These are phyloP conservation scores for Panagrolaimus sp. DNA, from an alignment of 1,140 invertebrate species.

Conservation along the genomic window DNA sequence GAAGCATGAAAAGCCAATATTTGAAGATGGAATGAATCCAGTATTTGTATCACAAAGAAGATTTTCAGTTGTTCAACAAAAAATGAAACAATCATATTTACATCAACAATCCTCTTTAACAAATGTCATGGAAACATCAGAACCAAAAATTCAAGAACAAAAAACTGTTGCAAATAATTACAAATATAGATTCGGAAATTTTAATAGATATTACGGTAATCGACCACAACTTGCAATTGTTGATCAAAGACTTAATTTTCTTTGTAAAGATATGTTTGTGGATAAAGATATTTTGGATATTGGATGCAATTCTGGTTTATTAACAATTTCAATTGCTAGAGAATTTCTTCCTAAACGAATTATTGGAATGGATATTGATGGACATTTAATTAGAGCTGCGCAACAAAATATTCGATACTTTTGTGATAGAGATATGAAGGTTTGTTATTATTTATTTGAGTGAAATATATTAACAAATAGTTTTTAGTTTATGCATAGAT, in stretches of 20 bases:
- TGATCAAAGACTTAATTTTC: constrained; percentile 16
- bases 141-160: background rate
- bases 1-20: no score
- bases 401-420: constrained; percentile 74
- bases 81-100: background rate
- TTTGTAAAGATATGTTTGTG: constrained; percentile 22
- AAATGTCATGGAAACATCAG: background rate
- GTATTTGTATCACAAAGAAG: constrained; percentile 16
- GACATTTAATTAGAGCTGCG: constrained; percentile 73
- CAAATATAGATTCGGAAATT: constrained; percentile 21
- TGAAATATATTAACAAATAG: no score
- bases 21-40: background rate
- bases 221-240: constrained; percentile 5
- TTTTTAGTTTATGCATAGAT: constrained; percentile 18
- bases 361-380: constrained; percentile 88
- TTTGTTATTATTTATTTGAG: constrained; percentile 16
- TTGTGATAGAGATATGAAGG: constrained; percentile 61
- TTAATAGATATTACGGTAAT: constrained; percentile 15
- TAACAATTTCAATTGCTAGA: constrained; percentile 74
- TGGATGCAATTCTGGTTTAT: constrained; percentile 91
- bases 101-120: background rate
- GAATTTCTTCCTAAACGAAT: constrained; percentile 76
- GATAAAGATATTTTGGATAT: constrained; percentile 88
- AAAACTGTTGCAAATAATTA: constrained; percentile 10
- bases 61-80: constrained; percentile 14